phyloP scores from a whole-genome alignment of 2,113 vertebrate genomes.

The Glaucomys volans region DNA sequence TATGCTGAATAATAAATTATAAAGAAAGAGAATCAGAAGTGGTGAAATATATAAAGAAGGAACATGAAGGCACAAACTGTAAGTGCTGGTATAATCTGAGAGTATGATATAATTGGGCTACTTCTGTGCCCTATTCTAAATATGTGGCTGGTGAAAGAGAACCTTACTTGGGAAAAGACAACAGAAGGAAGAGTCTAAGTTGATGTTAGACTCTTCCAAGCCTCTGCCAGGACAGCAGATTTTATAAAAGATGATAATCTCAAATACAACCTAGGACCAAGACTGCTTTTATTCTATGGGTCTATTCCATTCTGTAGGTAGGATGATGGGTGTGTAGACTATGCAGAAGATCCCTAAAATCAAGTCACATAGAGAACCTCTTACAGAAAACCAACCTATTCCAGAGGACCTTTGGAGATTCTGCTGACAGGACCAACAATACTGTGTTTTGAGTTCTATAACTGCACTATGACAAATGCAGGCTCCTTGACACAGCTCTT shows the following conservation, averaged over 20 bases:
- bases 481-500: neutral
- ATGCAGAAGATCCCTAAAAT: neutral
- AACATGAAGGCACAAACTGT: rapidly evolving
- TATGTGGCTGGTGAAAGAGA: neutral
- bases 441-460: neutral
- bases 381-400: rapidly evolving
- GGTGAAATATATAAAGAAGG: neutral
- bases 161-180: too few species aligned
- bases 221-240: neutral
- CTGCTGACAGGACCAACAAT: rapidly evolving
- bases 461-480: neutral
- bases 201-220: neutral
- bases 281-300: neutral
- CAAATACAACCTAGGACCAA: neutral
- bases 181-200: neutral
- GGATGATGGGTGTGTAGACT: rapidly evolving
- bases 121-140: neutral
- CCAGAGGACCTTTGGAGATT: neutral
- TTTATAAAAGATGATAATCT: neutral
- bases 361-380: neutral
- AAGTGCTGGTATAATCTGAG: too few species aligned
- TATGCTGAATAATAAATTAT: neutral
- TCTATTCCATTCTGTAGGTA: neutral
- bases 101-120: neutral
- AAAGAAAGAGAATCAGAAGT: neutral